Base-by-base conservation (phyloP, 2,888 invertebrate genomes). In the Ochropleura leucogaster region DNA sequence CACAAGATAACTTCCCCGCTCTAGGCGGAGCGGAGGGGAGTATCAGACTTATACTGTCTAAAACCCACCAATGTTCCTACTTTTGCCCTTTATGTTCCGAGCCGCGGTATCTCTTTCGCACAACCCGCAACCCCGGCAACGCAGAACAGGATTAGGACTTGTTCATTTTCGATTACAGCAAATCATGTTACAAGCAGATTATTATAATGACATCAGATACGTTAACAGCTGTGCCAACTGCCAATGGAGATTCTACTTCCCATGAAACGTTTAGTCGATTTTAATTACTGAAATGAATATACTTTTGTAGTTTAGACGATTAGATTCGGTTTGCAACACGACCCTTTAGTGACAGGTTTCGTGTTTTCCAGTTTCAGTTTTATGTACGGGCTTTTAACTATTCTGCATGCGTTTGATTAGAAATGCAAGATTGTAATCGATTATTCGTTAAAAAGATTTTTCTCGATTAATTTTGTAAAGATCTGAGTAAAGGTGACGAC, bases 351-450 rank as follows among this genome's bases (percentile, higher is more conserved):
- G 74, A 74, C 77, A 30, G 72, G 82, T 86, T 73, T 72, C 68
- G 74, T 69, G 66, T n/a, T 74, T 84, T 82, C 82, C 65, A 82
- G 87, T 82, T 86, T 70, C 57, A 73, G 59, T 77, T 73, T 84
- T 68, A 83, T 70, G 51, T 64, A 20, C 14, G 70, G 71, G 67
- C 59, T 68, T 72, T 68, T n/a, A 66, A 53, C 47, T 16, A 49
- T 84, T 59, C 75, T 49, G 44, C 20, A 49, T 74, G 16, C 65
- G 18, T 68, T 51, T 47, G 64, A 66, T 71, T 71, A 53, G 10
- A 73, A 18, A 49, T 62, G 57, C 57, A 46, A 68, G 66, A 74
- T 72, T 60, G 57, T 75, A 59, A 80, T 60, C 59, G 44, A 72
- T 79, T 67, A 55, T 46, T 44, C 1, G 51, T 60, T 78, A 63